Evolutionary conservation across 2,888 invertebrate species (phyloP), one percentile per base, ranked within the genome.

Genomic region (Sialis fuliginosa): DNA sequence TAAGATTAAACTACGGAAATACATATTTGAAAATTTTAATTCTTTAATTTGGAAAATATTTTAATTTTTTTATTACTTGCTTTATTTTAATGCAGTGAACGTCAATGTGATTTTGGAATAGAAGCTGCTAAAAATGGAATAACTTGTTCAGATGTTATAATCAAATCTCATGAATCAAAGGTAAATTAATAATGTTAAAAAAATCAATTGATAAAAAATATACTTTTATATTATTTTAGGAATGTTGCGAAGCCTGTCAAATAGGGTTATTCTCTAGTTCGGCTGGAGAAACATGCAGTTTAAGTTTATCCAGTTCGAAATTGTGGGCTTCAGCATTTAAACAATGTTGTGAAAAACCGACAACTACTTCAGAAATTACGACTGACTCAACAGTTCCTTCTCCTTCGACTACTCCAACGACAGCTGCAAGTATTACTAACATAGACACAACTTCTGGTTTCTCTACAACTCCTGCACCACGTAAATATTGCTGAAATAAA

Each of bases 231-330:
- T 22, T 22, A 22, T 22, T 52, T 52, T 59, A 74, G 64, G 69
- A 72, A 54, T 79, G 79, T 54, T 79, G 79, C 54, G 74, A 75
- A 53, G 71, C 75, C 6, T 79, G 79, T 54, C 72, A 74, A 58
- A 62, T 78, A 39, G 81, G 81, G 2, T 62, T 79, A 35, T 69
- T 75, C 40, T 69, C 74, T 1, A 70, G 70, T n/a, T 69, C 70
- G 39, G 68, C 71, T 46, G 70, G 69, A 30, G 65, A 69, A 54
- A 67, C 68, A 45, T 80, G 80, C 54, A 62, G 66, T 9, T 70
- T 74, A 48, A 66, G 68, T 12, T 60, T 76, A 46, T 64, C 65
- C n/a, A 66, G 75, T 48, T 74, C 73, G 2, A 60, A 64, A 44
- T 71, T 74, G 6, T 74, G 72, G 68, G 76, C 79, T 50, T 69